Evolutionary conservation across 1,140 invertebrate species (phyloP).

Genomic region (Neelides sp.): DNA sequence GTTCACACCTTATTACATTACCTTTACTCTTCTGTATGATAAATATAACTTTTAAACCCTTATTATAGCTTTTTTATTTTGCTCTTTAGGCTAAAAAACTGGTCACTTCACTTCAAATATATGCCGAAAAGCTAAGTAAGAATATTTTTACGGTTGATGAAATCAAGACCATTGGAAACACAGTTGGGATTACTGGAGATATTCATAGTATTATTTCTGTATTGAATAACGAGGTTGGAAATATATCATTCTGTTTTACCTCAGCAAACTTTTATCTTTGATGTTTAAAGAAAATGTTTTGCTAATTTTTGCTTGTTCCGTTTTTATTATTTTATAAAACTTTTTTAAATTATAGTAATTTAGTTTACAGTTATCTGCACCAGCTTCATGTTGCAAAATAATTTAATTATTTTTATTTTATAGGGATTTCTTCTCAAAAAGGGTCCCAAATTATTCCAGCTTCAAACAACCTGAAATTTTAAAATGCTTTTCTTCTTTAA

Average conservation of each 20-base stretch:
- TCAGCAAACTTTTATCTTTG: too few species aligned
- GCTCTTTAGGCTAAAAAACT: slow-evolving; percentile 65
- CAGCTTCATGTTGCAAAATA: not conserved
- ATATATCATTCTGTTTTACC: too few species aligned
- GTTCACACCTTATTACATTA: not conserved
- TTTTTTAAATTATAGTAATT: not conserved
- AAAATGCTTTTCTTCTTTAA: not conserved
- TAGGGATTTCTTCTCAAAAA: slow-evolving; percentile 70
- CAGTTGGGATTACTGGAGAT: slow-evolving; percentile 47
- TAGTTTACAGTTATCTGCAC: not conserved
- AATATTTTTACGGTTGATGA: slow-evolving; percentile 60
- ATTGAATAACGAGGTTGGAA: slow-evolving; percentile 69
- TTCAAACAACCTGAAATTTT: slow-evolving; percentile 35
- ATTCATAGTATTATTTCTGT: slow-evolving; percentile 54
- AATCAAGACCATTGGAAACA: slow-evolving; percentile 53
- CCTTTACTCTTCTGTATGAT: too few species aligned
- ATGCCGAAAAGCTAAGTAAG: slow-evolving; percentile 49
- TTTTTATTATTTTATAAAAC: too few species aligned
- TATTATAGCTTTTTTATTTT: slow-evolving; percentile 15
- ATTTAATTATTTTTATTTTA: not conserved
- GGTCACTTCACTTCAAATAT: slow-evolving; percentile 51
- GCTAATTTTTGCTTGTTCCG: too few species aligned
- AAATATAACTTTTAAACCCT: not conserved
- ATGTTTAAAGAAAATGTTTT: too few species aligned
- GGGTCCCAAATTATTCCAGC: slow-evolving; percentile 61